Evolutionary conservation across 2,888 invertebrate genomes (phyloP), one percentile per base, ranked within the genome.

Genomic region (Hirtodrosophila duncani): DNA sequence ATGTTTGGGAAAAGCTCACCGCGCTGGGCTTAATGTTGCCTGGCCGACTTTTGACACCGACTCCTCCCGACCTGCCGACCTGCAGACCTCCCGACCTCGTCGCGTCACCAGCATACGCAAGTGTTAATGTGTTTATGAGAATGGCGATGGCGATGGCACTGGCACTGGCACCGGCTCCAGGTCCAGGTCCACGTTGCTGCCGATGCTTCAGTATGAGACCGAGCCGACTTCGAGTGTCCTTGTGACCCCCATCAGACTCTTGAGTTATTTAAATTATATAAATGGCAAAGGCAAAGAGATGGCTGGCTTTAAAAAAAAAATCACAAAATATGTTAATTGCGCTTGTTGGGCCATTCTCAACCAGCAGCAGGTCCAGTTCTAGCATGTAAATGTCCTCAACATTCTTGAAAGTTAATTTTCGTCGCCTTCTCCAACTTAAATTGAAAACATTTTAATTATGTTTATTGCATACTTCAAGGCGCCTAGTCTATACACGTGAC

Each of bases 291-390:
- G 39, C 36, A 14, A 46, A 23, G 41, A 30, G 36, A 34, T 20
- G 34, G 41, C 23, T 9, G 46, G 26, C 34, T 34, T 44, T 27
- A 55, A 42, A 39, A 71, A 68, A 71, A 77, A 65, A 71, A 71
- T 75, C 74, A 75, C 78, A 75, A 75, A 75, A 78, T 78, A 75
- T 75, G 74, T 78, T 78, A 75, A 75, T 75, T 74, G 74, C 61
- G 69, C 71, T 53, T 67, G 71, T 59, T 64, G 60, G 49, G 51
- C 38, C 42, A 37, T 33, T 39, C 33, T 27, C 38, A 52, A 34
- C 21, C 37, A 9, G 52, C 39, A 37, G 63, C 49, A 50, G 56
- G 37, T 53, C 49, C 49, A 50, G 56, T 39, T 53, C 49, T 60
- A 58, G 58, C 62, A 56, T 57, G 64, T 56, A 62, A 61, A 63